Evolutionary conservation across 30 jellyfish, hydroid and myxozoan species (phyloP), one percentile per base, ranked within the genome.

Genomic region (Turritopsis rubra): DNA sequence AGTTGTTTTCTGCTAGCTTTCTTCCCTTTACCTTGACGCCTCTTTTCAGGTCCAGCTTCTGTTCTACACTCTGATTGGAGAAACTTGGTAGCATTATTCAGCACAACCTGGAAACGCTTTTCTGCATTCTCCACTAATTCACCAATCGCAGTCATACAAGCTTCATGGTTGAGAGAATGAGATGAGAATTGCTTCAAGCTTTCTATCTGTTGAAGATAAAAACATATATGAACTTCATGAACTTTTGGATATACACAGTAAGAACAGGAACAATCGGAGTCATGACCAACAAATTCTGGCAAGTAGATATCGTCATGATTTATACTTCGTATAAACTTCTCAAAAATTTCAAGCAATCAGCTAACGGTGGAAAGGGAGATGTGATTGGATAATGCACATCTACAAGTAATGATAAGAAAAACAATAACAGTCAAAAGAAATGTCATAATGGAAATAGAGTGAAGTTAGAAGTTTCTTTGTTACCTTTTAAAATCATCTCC

Each of bases 271-370:
- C 85, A 78, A 8, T 53, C 28, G 8, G 17, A 20, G 28, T 20
- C 79, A 22, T 78, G 85, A 8, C 18, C 18, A 21, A 78, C 79
- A 29, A 78, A 78, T 21, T 78, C 79, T 28, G 85, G 85, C 85
- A 78, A 52, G 53, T 53, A 78, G 8, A 78, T 0, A 7, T 29
- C 19, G 19, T 52, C 79, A 21, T 52, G 7, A n/a, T 78, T 18
- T 7, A 78, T 24, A 22, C 77, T 27, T 68, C 77, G 77, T 68
- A 68, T 27, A 68, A 68, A 68, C 77, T 68, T 68, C 77, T 68
- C 16, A 68, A 0, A 19, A 68, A 68, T 19, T 68, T 68, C 21
- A 68, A 68, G 19, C 77, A n/a, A 22, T 68, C 77, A 9, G 21
- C 16, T n/a, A 68, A 17, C 1, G 30, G 77, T n/a, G 77, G 77